phyloP scores from a whole-genome alignment of 2,113 vertebrate genomes.

The Trogon melanurus region DNA sequence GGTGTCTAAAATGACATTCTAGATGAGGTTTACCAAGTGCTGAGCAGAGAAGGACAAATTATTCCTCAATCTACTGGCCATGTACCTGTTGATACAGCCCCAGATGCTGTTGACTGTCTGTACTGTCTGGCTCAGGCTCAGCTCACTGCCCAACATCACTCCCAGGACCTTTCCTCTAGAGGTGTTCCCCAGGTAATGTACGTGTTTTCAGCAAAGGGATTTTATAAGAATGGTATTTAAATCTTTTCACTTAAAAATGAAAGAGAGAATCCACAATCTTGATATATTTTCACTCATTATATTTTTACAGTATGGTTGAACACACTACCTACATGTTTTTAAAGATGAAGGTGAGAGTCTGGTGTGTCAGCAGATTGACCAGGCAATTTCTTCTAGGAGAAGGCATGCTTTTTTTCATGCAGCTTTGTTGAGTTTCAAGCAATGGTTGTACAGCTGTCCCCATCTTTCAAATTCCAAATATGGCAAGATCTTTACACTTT shows the following conservation, averaged over 20 bases:
- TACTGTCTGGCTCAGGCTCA: not conserved
- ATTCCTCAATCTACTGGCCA: not conserved
- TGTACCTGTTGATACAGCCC: not conserved
- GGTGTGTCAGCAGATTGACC: not conserved
- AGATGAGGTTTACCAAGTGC: not conserved
- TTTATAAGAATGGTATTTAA: not conserved
- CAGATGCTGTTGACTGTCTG: not conserved
- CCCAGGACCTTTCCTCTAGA: not conserved
- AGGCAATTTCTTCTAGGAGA: not conserved
- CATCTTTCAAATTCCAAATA: not conserved
- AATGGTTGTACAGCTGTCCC: not conserved
- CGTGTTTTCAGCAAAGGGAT: not conserved
- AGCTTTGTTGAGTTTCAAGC: not conserved
- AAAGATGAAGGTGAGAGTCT: not conserved
- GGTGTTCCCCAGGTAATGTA: not conserved
- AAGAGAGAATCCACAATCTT: not conserved
- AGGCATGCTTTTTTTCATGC: not conserved
- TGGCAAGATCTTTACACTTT: not conserved
- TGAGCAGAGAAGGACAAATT: not conserved
- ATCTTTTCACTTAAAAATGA: not conserved
- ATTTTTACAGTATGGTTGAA: not conserved
- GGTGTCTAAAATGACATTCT: not conserved
- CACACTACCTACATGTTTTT: not conserved
- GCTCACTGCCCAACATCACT: not conserved
- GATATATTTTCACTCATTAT: not conserved